Evolutionary conservation across 2,113 vertebrate species (phyloP), one percentile per base, ranked within the genome.

Genomic region (Rhegmatorhina hoffmannsi): DNA sequence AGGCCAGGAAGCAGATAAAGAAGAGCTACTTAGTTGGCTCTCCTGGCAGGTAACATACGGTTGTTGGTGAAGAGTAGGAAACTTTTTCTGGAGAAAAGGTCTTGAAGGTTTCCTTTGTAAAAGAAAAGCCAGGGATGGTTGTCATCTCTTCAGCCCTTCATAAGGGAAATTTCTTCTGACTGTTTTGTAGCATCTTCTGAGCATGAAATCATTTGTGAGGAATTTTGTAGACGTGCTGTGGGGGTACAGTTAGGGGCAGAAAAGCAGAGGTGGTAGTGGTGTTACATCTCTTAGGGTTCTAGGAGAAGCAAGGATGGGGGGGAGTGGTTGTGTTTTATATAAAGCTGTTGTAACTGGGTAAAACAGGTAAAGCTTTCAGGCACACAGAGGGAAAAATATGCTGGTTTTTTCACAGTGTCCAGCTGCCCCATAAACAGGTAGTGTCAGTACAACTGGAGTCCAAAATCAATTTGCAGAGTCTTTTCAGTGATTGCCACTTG

Each of bases 361-460:
- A 47, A 64, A 53, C 18, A 52, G n/a, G 4, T 74, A 38, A 62
- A 83, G 40, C 50, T 83, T 90, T 53, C 38, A 13, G 50, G 29
- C 36, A 43, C 29, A 11, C 4, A 1, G 13, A n/a, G 33, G 62
- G 52, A 49, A 44, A 64, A 29, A 49, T 0, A 0, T 31, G 25
- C 17, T 53, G 20, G 4, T 7, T 69, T 63, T 80, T 74, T 70
- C 58, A 47, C 40, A 11, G 11, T 19, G 29, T 55, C n/a, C 47
- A 77, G 11, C 29, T 92, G 66, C 23, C 19, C 66, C 38, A 3
- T 36, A 47, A 52, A 26, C 12, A 33, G 5, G 29, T 47, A 10
- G 17, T 43, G 6, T 53, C 55, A 46, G 26, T 47, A 4, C 14
- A 31, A 36, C n/a, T 53, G 31, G 72, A 58, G 10, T 69, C 68